Percentiles rank a stretch among this genome's conserved stretches.
These are phyloP conservation scores for Phortica magna DNA, from an alignment of 2,888 invertebrate genomes.

Conservation along the genomic window DNA sequence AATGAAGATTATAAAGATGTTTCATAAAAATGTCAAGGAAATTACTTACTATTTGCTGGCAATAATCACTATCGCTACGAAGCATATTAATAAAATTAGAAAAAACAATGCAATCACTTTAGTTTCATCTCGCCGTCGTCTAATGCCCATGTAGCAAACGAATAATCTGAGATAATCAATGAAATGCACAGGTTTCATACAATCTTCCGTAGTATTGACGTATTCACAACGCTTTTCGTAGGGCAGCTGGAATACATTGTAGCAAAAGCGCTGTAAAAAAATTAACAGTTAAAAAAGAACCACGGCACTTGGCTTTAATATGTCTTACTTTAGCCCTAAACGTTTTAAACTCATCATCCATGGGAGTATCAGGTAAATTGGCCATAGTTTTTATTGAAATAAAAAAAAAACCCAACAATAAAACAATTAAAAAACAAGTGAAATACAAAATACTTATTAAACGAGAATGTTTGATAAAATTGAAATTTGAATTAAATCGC, in stretches of 20 bases:
- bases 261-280: neutral
- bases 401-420: too few relatives aligned
- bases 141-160: neutral
- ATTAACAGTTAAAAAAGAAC: neutral
- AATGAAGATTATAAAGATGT: neutral
- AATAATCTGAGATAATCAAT: neutral
- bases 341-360: too few relatives aligned
- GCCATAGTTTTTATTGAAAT: too few relatives aligned
- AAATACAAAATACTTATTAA: too few relatives aligned
- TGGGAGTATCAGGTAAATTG: too few relatives aligned
- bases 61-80: neutral
- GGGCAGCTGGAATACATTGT: neutral
- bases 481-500: too few relatives aligned
- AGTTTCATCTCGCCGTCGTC: neutral
- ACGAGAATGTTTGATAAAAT: too few relatives aligned
- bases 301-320: too few relatives aligned
- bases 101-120: neutral
- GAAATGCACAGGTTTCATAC: neutral
- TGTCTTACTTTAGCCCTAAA: too few relatives aligned
- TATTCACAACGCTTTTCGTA: neutral
- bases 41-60: conserved; percentile 5
- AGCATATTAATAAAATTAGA: neutral
- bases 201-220: neutral
- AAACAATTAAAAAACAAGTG: too few relatives aligned
- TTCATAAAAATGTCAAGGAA: too few relatives aligned